These are phyloP conservation scores for Callipepla squamata DNA, from an alignment of 2,113 vertebrate species.

Conservation along the genomic window DNA sequence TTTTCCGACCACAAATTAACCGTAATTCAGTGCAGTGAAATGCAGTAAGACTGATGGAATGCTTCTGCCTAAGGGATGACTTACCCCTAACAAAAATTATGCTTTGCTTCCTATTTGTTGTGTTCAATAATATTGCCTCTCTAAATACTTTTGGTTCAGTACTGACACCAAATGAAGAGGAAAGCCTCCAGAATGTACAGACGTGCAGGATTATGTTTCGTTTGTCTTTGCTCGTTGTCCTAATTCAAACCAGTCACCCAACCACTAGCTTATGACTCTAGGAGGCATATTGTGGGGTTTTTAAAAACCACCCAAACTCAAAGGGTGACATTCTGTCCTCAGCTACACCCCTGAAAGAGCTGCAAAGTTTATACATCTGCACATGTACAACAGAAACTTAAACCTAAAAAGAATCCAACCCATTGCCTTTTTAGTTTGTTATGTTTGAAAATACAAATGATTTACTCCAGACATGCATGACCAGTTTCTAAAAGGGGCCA, in stretches of 20 bases:
- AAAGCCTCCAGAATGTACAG: slow-evolving; percentile 59
- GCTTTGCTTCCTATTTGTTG: slow-evolving; percentile 67
- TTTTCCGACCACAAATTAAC: slow-evolving; percentile 85
- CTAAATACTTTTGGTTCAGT: slow-evolving; percentile 66
- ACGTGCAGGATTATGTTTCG: slow-evolving; percentile 59
- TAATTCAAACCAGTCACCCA: slow-evolving; percentile 67
- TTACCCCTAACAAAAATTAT: slow-evolving; percentile 47
- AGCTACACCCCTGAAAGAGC: slow-evolving; percentile 21
- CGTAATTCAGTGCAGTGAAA: slow-evolving; percentile 75
- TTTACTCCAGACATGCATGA: background rate
- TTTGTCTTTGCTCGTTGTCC: slow-evolving; percentile 42
- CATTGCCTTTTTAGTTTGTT: background rate
- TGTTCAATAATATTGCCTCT: slow-evolving; percentile 53
- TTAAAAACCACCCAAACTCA: slow-evolving; percentile 50
- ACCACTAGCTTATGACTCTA: background rate
- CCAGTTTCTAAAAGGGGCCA: background rate
- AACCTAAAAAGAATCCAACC: background rate
- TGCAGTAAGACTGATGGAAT: slow-evolving; percentile 81
- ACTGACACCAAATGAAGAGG: slow-evolving; percentile 62
- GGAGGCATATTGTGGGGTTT: slow-evolving; percentile 1
- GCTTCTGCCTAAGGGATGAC: slow-evolving; percentile 72
- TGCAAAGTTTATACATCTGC: background rate
- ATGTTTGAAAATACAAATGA: background rate
- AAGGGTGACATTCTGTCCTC: slow-evolving; percentile 40
- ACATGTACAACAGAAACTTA: background rate